phyloP scores from a whole-genome alignment of 2,113 vertebrate genomes.

The Callospermophilus lateralis region DNA sequence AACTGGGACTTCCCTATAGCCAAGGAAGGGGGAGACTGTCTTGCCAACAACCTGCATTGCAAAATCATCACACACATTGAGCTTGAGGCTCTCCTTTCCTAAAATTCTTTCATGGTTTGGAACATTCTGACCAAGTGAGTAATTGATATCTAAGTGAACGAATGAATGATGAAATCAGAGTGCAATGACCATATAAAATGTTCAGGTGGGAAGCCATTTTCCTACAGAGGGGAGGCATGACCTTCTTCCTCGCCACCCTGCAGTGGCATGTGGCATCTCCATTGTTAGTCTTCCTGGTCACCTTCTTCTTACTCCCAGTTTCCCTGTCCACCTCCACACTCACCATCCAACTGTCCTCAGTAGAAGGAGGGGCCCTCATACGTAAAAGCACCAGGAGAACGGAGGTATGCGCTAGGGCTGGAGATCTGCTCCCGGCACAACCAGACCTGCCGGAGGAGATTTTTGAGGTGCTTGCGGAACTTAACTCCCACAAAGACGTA shows the following conservation, averaged over 20 bases:
- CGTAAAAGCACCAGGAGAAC: conserved; percentile 62
- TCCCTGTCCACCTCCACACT: not conserved
- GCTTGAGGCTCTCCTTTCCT: not conserved
- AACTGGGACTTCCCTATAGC: not conserved
- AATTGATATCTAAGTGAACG: not conserved
- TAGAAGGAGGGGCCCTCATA: conserved; percentile 85
- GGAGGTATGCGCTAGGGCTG: not conserved
- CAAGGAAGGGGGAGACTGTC: not conserved
- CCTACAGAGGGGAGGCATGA: rapidly evolving
- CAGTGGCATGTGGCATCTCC: not conserved
- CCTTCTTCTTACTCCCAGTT: not conserved
- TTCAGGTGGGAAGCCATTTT: not conserved
- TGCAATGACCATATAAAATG: not conserved
- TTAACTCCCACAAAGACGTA: conserved; percentile 96
- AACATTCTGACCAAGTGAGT: not conserved
- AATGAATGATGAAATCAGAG: not conserved
- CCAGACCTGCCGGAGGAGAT: conserved; percentile 80
- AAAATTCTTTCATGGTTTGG: not conserved
- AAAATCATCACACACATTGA: not conserved
- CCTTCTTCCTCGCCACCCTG: too few relatives aligned
- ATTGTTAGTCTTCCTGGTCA: rapidly evolving
- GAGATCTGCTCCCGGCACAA: not conserved
- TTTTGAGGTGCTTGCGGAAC: conserved; percentile 93
- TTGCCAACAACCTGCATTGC: not conserved
- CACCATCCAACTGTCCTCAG: conserved; percentile 64